Base-by-base conservation (phyloP, 2,113 vertebrate species). In the Sturnira hondurensis region DNA sequence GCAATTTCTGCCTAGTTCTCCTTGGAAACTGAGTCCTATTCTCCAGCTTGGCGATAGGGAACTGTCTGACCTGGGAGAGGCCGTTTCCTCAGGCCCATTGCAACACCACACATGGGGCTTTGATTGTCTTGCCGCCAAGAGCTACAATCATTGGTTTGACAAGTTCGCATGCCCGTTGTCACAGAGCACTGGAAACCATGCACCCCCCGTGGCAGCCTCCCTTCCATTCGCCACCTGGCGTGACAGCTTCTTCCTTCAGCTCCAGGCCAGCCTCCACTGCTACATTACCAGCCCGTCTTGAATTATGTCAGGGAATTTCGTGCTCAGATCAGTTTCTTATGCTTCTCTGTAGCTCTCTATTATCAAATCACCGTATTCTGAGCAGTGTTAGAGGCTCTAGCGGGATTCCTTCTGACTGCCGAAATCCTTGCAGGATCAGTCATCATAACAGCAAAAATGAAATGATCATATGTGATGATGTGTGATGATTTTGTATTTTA, bases 401-500 rank as follows among this genome's bases (percentile, higher is more conserved):
- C 20, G 3, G 83, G 4, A 22, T 7, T 73, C 17, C 58, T 54
- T 43, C 22, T 22, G 26, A 36, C 3, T 90, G 52, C 7, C 16
- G 20, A 68, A 67, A n/a, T 73, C 36, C 88, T 77, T 47, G 41
- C 41, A 92, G 16, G 36, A 84, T 84, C 92, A 68, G 26, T 7
- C 58, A 74, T 61, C 61, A 70, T 47, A 74, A 85, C 1, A 11
- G 7, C 1, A 92, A 50, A 83, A 93, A 80, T 68, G 4, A 86
- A 43, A 86, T 36, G 41, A 78, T 71, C 83, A 1, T 28, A 43
- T 81, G 8, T 1, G 45, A 20, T 92, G 12, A 86, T 90, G 73
- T 56, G 11, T 33, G 24, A 89, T 5, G 7, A n/a, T 89, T 87
- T 90, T 9, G 13, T 65, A 68, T 70, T 95, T 87, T 78, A 70